Conservation (phyloP, 2,113 vertebrate genomes). For the Procavia capensis region DNA sequence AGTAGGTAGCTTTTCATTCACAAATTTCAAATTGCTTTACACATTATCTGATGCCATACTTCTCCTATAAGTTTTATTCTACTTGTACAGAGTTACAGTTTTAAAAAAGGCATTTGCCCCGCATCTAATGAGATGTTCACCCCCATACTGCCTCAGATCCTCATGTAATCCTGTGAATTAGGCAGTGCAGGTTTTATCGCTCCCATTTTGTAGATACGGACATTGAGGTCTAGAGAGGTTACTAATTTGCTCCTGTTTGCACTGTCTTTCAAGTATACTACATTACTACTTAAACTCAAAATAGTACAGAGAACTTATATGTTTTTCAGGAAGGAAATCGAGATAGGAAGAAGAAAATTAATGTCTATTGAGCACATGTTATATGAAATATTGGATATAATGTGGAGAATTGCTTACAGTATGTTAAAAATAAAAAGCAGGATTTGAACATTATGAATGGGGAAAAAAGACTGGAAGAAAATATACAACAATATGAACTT, state of each 20-base stretch:
- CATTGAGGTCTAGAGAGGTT: constrained; percentile 42
- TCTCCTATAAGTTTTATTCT: constrained; percentile 52
- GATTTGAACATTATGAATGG: background rate
- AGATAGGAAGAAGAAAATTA: constrained; percentile 44
- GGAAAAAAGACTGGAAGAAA: background rate
- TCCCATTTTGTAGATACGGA: constrained; percentile 71
- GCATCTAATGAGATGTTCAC: constrained; percentile 62
- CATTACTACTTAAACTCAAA: constrained; percentile 1
- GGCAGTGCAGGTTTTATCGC: constrained; percentile 36
- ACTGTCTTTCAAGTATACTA: background rate
- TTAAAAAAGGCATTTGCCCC: constrained; percentile 13
- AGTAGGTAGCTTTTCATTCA: constrained; percentile 65
- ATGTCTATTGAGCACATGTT: background rate
- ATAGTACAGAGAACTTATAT: background rate
- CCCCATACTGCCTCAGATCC: constrained; percentile 4
- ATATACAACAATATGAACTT: background rate
- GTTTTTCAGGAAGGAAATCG: constrained; percentile 56
- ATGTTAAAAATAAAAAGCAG: constrained; percentile 20
- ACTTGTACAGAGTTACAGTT: background rate
- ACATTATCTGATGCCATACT: constrained; percentile 55
- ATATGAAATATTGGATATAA: background rate
- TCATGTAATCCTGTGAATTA: constrained; percentile 13
- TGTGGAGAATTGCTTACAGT: background rate
- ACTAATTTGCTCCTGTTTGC: background rate
- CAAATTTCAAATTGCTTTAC: constrained; percentile 70